Evolutionary conservation across 2,797 vertebrate genomes (phyloP).

Genomic region (Malacoraja senta): DNA sequence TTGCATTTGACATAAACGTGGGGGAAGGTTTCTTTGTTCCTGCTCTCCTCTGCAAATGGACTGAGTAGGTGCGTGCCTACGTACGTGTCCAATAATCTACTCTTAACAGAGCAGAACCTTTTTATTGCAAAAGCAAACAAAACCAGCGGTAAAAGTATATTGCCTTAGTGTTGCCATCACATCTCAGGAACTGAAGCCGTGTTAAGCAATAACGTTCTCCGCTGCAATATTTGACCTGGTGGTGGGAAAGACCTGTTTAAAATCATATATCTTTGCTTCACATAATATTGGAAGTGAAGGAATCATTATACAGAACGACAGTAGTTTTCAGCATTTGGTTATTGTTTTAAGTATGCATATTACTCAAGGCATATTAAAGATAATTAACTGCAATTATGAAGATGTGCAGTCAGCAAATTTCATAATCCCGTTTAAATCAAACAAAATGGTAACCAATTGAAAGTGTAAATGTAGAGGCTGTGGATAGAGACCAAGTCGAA

Average conservation of each 20-base stretch:
- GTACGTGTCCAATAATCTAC: background rate
- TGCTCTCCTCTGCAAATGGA: slow-evolving; percentile 8
- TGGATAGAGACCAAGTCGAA: background rate
- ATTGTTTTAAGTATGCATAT: background rate
- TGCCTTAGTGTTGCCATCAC: background rate
- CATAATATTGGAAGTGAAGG: background rate
- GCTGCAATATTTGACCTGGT: background rate
- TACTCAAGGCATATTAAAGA: background rate
- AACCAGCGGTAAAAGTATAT: slow-evolving; percentile 21
- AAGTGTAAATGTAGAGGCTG: background rate
- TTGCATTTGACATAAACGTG: slow-evolving; percentile 7
- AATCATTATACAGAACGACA: background rate
- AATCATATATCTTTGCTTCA: background rate
- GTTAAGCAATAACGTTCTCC: background rate
- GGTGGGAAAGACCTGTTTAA: background rate
- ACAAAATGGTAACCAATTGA: background rate
- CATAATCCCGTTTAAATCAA: background rate
- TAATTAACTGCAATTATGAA: background rate
- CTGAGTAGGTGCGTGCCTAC: background rate
- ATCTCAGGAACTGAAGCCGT: background rate
- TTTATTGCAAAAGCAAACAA: slow-evolving; percentile 34
- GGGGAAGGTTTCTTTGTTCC: background rate
- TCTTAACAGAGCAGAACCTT: background rate
- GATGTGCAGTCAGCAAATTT: background rate
- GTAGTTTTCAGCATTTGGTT: background rate